Evolutionary conservation across 2,888 invertebrate genomes (phyloP), one percentile per base, ranked within the genome.

Genomic region (Melanchra persicariae): DNA sequence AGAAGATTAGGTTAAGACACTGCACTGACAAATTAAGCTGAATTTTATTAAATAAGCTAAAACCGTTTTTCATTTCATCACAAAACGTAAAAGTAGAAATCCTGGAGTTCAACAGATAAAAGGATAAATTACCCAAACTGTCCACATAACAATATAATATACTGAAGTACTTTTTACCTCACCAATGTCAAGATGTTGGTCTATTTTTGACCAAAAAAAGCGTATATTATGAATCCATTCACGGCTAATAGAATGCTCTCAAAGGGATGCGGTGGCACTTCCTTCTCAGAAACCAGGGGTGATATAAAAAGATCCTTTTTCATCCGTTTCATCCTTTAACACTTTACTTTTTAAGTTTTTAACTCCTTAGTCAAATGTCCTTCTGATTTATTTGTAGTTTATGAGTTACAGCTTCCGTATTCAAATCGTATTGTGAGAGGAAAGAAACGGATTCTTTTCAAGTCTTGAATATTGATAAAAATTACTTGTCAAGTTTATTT

Each of bases 211-310:
- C 43, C 17, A 22, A 64, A 74, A 78, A 79, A 66, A 71, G 40
- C 63, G 34, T 77, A 22, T 54, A 79, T 74, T 71, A 76, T 74
- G 77, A 73, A 85, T 81, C 68, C 72, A 67, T 84, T 83, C 76
- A 84, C 83, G 73, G 77, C 70, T 82, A 85, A 83, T 83, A 82
- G 82, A 74, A 63, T 60, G 63, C 66, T 76, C 79, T 81, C 70
- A 85, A 85, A 83, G 78, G 83, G 81, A 77, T 77, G 82, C 72
- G 80, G 84, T 82, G 81, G 77, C 83, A 89, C 88, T 92, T 92
- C 92, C 92, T 92, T 92, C 91, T 90, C 81, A 91, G 91, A 81
- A 80, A 34, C 62, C 37, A 49, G 79, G 85, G 85, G 82, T 79
- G 85, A 78, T 82, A 90, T 89, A 85, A 87, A 88, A 85, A 83